phyloP scores from a whole-genome alignment of 2,797 vertebrate genomes.

The Schizopygopsis malacanthus region DNA sequence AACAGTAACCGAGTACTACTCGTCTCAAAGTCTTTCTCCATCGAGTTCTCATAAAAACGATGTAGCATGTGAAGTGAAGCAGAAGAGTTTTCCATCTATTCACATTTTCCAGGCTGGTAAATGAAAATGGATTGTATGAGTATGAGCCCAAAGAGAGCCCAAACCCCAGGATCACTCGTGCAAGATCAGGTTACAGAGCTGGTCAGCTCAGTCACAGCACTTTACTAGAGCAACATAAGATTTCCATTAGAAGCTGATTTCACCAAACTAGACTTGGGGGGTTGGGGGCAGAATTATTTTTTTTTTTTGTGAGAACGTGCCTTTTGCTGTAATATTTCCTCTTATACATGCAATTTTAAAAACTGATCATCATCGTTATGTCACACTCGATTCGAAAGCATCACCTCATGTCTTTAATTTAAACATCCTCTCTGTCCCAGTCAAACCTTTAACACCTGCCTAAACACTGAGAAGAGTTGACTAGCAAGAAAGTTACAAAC shows the following conservation, averaged over 20 bases:
- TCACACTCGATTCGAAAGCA: constrained; percentile 15
- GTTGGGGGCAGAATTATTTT: not conserved
- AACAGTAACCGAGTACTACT: not conserved
- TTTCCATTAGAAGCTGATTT: constrained; percentile 31
- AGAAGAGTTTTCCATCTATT: constrained; percentile 36
- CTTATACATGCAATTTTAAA: not conserved
- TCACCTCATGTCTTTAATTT: not conserved
- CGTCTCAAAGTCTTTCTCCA: not conserved
- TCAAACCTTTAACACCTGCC: not conserved
- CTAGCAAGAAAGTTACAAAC: not conserved
- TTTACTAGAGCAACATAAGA: constrained; percentile 34
- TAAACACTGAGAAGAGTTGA: not conserved
- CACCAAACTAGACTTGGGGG: constrained; percentile 22
- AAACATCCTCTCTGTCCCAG: not conserved
- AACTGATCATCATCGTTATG: not conserved
- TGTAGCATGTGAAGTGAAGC: constrained; percentile 21
- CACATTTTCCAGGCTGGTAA: constrained; percentile 46
- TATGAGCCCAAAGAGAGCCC: constrained; percentile 4
- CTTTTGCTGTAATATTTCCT: not conserved
- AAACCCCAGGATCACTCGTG: constrained; percentile 26
- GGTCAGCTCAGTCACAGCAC: constrained; percentile 9
- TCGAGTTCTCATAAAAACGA: constrained; percentile 1
- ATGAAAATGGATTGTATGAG: constrained; percentile 24
- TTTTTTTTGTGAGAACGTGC: not conserved
- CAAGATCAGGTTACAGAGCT: constrained; percentile 28